Evolutionary conservation across 2,888 invertebrate species (phyloP), one percentile per base, ranked within the genome.

Genomic region (Melieria omissa): DNA sequence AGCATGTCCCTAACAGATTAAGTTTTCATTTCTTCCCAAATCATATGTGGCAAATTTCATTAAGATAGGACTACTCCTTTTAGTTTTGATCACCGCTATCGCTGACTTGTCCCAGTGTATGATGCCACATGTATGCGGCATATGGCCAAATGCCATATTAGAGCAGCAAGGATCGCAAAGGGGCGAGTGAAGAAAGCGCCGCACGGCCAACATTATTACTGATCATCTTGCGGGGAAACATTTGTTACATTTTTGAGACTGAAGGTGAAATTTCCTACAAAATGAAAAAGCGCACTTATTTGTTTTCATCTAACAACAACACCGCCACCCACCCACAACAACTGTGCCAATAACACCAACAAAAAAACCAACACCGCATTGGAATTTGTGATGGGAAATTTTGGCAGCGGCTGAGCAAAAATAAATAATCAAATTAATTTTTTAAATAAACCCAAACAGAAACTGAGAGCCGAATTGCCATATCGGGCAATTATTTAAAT

Each of bases 401-500:
- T 29, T 29, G 29, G 29, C 29, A 16, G 0, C 10, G 29, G 14
- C 12, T 55, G 44, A 5, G 41, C 8, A 65, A 4, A 65, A 4
- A 10, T n/a, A 45, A 62, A 45, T 29, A 46, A 8, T 16, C 10
- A 52, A 61, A 61, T 61, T 52, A 14, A 16, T 12, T 66, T 58
- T n/a, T 75, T 76, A 69, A 73, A 71, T 67, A 73, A 73, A 57
- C 64, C 12, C 44, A 47, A 58, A 69, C 12, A 2, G 9, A 29
- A 29, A 29, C 29, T 29, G 29, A 29, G 29, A 29, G 29, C n/a
- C 52, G 52, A 52, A 52, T 52, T 52, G 52, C 52, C 12, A 52
- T 52, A 74, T 62, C 58, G 46, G 60, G 71, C 62, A 65, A 73
- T 75, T 71, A 70, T 73, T 76, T 72, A 73, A 74, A 74, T 71